Conservation (phyloP, 2,888 invertebrate genomes). For the Apantesis nais region DNA sequence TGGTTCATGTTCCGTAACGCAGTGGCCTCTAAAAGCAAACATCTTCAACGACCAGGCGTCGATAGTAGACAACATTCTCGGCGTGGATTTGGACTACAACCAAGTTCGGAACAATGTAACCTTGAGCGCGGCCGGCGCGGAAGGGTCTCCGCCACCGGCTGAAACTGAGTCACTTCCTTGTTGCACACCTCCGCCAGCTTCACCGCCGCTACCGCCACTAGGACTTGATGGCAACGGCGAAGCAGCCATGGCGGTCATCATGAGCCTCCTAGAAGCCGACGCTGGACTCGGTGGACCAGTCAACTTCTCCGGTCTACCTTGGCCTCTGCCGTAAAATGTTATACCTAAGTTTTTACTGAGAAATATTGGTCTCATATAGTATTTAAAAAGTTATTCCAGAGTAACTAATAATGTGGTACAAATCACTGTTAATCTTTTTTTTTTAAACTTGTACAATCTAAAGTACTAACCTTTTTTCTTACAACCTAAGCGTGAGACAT, state of each 20-base stretch:
- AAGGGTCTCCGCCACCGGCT: constrained; percentile 51
- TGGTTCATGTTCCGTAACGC: constrained; percentile 18
- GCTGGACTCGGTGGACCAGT: constrained; percentile 95
- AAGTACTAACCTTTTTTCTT: too few relatives aligned
- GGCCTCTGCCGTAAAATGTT: constrained; percentile 90
- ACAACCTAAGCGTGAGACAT: neutral
- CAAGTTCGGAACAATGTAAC: constrained; percentile 72
- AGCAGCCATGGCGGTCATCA: constrained; percentile 96
- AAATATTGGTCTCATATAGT: constrained; percentile 8
- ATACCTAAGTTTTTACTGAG: too few relatives aligned
- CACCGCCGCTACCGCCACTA: constrained; percentile 63
- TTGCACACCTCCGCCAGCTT: constrained; percentile 47
- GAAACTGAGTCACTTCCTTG: constrained; percentile 47
- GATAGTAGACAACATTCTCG: constrained; percentile 65
- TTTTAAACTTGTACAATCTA: neutral
- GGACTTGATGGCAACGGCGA: constrained; percentile 92
- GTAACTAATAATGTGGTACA: neutral
- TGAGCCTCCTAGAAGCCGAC: constrained; percentile 95
- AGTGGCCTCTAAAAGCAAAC: constrained; percentile 42
- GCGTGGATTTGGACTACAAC: constrained; percentile 50
- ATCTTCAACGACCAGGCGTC: constrained; percentile 52
- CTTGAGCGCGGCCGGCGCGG: constrained; percentile 57
- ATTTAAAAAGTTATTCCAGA: neutral
- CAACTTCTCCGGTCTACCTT: constrained; percentile 93
- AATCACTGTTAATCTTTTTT: neutral